These are phyloP conservation scores for Agrochola macilenta DNA, from an alignment of 2,888 invertebrate species.

Conservation along the genomic window DNA sequence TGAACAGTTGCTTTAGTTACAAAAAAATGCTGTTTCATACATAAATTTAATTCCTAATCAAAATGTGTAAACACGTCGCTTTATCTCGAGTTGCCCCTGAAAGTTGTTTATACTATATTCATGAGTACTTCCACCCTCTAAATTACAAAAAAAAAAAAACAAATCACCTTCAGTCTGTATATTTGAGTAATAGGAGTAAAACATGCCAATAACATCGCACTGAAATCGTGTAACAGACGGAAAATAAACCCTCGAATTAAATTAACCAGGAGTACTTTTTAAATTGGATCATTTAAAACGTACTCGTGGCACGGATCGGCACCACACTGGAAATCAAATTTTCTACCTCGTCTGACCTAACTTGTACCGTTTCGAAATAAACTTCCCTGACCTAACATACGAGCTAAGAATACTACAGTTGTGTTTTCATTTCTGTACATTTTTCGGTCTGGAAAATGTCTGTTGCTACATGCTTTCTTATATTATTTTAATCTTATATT, in stretches of 20 bases:
- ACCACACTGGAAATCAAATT: slow-evolving; percentile 26
- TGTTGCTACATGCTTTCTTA: not conserved
- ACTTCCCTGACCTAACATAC: slow-evolving; percentile 42
- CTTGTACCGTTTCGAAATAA: slow-evolving; percentile 46
- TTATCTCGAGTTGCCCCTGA: not conserved
- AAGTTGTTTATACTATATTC: slow-evolving; percentile 9
- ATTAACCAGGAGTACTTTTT: not conserved
- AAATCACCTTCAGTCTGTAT: not conserved
- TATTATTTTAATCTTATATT: not conserved
- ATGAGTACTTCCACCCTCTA: not conserved
- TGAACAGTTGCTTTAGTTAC: not conserved
- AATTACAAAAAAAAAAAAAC: not conserved
- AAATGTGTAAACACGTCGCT: not conserved
- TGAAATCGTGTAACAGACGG: slow-evolving; percentile 9
- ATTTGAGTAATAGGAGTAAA: slow-evolving; percentile 23
- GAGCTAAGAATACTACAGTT: slow-evolving; percentile 45
- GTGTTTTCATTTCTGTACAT: slow-evolving; percentile 39
- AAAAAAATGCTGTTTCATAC: not conserved
- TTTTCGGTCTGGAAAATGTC: slow-evolving; percentile 32
- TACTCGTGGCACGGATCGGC: slow-evolving; percentile 14
- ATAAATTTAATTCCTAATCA: too few species aligned
- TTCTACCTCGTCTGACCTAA: slow-evolving; percentile 26
- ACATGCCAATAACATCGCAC: slow-evolving; percentile 30
- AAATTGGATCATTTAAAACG: slow-evolving; percentile 26
- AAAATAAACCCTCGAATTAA: slow-evolving; percentile 35